Evolutionary conservation across 2,113 vertebrate genomes (phyloP), one percentile per base, ranked within the genome.

Genomic region (Eclectus roratus): DNA sequence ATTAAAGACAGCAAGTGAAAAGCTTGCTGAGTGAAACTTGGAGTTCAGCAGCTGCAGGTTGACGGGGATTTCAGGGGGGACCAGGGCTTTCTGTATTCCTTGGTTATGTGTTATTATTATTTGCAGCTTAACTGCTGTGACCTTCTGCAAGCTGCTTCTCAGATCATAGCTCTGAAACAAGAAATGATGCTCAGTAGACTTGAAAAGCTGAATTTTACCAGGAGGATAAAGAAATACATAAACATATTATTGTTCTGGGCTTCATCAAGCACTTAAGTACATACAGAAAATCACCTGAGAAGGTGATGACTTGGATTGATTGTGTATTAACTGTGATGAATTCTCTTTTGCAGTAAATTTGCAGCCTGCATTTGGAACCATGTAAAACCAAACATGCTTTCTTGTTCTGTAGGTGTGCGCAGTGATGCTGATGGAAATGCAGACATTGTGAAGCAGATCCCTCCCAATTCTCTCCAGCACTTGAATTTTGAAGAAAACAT

Each of bases 401-500:
- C 81, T 89, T 76, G 5, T 87, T 21, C 60, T 35, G 3, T 17
- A 98, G 98, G 91, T 80, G 50, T 97, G 93, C 96, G 84, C 49
- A 24, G 88, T 53, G 97, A 97, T 86, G 86, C 46, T 7, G 96
- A 97, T 44, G 98, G 94, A 39, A 97, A 98, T 1, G 91, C 91
- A 5, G 98, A 97, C 11, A 5, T 39, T 39, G 97, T 78, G 29
- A 98, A 98, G 91, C 98, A 98, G 93, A 97, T 98, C 50, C 98
- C 98, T 65, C 97, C 98, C 27, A 98, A 98, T 89, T 95, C 98
- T 33, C 96, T 97, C 80, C 98, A 98, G 77, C 97, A 10, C 72
- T 35, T 99, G 98, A 96, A 97, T 97, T 94, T 98, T 94, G 97
- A 98, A 98, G 97, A 98, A 98, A 95, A 98, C 70, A 10, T 91